Evolutionary conservation across 2,113 vertebrate genomes (phyloP), one percentile per base, ranked within the genome.

Genomic region (Brachionichthys hirsutus): DNA sequence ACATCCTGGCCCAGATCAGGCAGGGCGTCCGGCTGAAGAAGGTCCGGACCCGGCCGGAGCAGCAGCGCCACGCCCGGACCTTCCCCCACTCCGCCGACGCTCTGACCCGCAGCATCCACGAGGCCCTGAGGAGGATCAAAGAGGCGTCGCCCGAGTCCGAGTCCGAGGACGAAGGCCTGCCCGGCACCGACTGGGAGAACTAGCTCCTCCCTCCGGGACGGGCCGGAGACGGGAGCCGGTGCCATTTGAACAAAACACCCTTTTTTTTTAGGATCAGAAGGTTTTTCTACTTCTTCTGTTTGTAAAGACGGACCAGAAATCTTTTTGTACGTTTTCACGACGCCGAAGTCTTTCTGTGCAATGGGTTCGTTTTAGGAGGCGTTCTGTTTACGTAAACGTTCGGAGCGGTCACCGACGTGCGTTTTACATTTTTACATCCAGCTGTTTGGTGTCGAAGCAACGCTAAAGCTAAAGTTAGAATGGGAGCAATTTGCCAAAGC

Each of bases 1-100:
- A 98, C 85, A 98, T 98, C 90, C 93, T 99, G 92, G 96, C 95
- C 34, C 97, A 99, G 85, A 99, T 99, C 87, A 90, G 97, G 40
- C 95, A 95, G 79, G 97, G 97, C 1, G 95, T 99, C 22, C 91
- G 95, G 83, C 92, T 99, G 87, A 95, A 93, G 91, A 98, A 98
- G 87, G 96, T 98, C 2, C 93, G 83, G 3, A 67, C 72, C 17
- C 68, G 92, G 24, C 95, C 93, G 8, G 94, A 95, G 69, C 92
- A 92, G 81, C 84, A 94, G 85, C 91, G 92, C 56, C 92, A 92
- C 64, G 85, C 90, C 51, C 92, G 90, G 84, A 91, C 89, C 44
- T 89, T 94, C 79, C 88, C 90, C 7, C 93, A 96, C 70, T 85
- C 94, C 3, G 74, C 87, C 11, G 97, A 99, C 81, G 94, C 97